Evolutionary conservation across 2,888 invertebrate species (phyloP).

Genomic region (Catocala nupta): DNA sequence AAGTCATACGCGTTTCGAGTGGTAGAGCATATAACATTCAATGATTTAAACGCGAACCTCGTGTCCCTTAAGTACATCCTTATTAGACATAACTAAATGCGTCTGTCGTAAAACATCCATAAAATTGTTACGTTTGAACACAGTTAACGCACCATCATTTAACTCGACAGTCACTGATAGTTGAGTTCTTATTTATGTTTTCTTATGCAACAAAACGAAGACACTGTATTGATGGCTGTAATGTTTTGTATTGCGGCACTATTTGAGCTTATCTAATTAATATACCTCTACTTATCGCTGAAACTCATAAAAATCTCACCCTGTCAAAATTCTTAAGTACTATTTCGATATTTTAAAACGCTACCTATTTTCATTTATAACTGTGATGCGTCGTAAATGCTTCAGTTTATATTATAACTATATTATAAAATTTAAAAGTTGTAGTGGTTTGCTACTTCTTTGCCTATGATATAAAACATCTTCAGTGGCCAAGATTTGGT

Average conservation of each 20-base stretch:
- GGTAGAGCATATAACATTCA: too few species aligned
- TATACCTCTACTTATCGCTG: constrained; percentile 40
- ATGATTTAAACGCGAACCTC: too few species aligned
- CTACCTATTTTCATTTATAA: constrained; percentile 28
- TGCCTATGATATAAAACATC: background rate
- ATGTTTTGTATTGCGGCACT: constrained; percentile 20
- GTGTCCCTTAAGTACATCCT: too few species aligned
- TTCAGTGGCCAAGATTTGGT: background rate
- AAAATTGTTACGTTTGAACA: constrained; percentile 23
- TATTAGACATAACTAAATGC: too few species aligned
- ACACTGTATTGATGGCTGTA: constrained; percentile 21
- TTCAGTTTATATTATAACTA: constrained; percentile 29
- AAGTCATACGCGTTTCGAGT: too few species aligned
- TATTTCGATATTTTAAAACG: constrained; percentile 41
- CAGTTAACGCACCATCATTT: constrained; percentile 15
- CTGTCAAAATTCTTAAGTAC: constrained; percentile 55
- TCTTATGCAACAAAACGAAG: too few species aligned
- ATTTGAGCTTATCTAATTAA: constrained; percentile 43
- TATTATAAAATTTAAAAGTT: constrained; percentile 29
- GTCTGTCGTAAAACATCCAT: background rate
- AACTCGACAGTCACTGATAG: constrained; percentile 18
- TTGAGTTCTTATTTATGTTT: too few species aligned
- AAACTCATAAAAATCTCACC: constrained; percentile 53
- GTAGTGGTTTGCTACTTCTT: constrained; percentile 16
- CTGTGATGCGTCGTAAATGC: constrained; percentile 53